Evolutionary conservation across 2,797 vertebrate genomes (phyloP), one percentile per base, ranked within the genome.

Genomic region (Mallotus villosus): DNA sequence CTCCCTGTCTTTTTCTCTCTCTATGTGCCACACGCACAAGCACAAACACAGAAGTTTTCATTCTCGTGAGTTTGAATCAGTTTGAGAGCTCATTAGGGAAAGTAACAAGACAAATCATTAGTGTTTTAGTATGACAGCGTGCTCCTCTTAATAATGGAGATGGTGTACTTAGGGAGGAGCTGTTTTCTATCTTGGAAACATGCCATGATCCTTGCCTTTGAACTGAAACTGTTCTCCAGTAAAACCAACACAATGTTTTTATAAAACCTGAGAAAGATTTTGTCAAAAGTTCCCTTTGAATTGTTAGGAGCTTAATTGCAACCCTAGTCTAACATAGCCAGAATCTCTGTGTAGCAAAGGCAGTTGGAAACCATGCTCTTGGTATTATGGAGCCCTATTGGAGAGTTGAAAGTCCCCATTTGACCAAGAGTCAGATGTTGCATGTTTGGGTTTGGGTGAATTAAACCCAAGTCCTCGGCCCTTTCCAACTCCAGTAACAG

Each of bases 11-110:
- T 8, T 5, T 22, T 41, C 37, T 41, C 11, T 41, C 37, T 41
- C 37, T 41, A 6, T 41, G 9, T 41, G 37, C 3, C 34, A 41
- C n/a, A 51, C 61, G 29, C 29, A 63, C n/a, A 37, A 29, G 34
- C 62, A 41, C 29, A 63, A 19, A 63, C 61, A 63, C 62, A 53
- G 41, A 51, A 25, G 22, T 3, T n/a, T 66, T 24, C 17, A 25
- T n/a, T 16, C 53, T 57, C 17, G 14, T 66, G 21, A 29, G 29
- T 63, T 19, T 29, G 61, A 3, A 22, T 37, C 27, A 29, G 63
- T 65, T 49, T 46, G 34, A 65, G 49, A 66, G 49, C 63, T n/a
- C 34, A 65, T 65, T 22, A 51, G 29, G 29, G 9, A 46, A 46
- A 46, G 24, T 53, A 49, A 24, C 7, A 55, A 53, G 46, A 67